Evolutionary conservation across 2,888 invertebrate species (phyloP).

Genomic region (Nephrotoma flavescens): DNA sequence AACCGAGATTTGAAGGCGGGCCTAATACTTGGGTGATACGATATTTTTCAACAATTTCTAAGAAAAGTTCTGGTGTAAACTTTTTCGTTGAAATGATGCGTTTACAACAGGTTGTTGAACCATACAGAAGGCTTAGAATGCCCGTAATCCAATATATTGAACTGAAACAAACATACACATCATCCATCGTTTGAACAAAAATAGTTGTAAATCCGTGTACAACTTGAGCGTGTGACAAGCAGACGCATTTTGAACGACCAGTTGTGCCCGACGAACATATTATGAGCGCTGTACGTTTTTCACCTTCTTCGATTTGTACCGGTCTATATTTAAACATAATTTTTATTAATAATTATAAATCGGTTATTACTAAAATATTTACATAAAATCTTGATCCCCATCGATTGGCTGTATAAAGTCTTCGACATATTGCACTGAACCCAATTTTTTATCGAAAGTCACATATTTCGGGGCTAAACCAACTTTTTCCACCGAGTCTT

Average conservation of each 20-base stretch:
- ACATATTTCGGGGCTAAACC: not conserved
- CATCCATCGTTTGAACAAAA: not conserved
- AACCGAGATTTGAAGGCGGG: slow-evolving; percentile 2
- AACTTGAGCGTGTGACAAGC: not conserved
- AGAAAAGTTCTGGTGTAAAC: not conserved
- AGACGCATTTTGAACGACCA: slow-evolving; percentile 1
- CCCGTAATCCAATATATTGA: not conserved
- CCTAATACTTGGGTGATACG: not conserved
- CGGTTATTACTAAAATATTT: not conserved
- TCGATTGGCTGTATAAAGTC: not conserved
- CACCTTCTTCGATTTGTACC: not conserved
- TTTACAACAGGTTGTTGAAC: not conserved
- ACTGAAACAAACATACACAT: not conserved
- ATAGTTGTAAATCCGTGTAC: not conserved
- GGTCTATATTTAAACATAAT: not conserved
- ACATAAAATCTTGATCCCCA: slow-evolving; percentile 5
- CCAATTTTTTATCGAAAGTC: not conserved
- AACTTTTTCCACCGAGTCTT: not conserved
- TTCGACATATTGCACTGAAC: not conserved
- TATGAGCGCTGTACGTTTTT: not conserved
- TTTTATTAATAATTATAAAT: not conserved
- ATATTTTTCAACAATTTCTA: slow-evolving; percentile 4
- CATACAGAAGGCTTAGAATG: not conserved
- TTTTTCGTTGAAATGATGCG: not conserved
- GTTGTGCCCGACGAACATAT: slow-evolving; percentile 7